phyloP scores from a whole-genome alignment of 2,113 vertebrate genomes.

The Typhlomys cinereus region DNA sequence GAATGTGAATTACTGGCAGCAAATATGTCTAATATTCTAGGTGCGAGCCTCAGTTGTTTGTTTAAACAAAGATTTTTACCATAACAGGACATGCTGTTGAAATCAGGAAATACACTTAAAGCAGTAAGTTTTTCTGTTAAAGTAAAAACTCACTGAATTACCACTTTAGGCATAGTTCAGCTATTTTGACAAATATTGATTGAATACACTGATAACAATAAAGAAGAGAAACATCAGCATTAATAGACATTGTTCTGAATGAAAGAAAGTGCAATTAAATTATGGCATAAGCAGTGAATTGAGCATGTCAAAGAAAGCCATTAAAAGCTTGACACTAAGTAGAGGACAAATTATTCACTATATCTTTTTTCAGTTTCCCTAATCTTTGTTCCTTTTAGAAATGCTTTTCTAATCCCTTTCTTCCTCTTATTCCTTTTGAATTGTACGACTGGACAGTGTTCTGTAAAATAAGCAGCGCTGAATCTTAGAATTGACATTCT shows the following conservation, averaged over 20 bases:
- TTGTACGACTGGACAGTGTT: not conserved
- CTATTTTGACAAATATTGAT: slow-evolving; percentile 9
- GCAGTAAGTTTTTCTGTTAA: not conserved
- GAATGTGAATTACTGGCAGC: not conserved
- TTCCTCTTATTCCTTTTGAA: not conserved
- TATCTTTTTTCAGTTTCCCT: not conserved
- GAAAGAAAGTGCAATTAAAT: not conserved
- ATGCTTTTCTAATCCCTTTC: not conserved
- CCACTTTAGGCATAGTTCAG: not conserved
- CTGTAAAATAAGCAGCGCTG: not conserved
- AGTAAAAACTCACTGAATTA: not conserved
- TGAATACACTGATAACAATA: not conserved
- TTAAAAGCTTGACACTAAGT: not conserved
- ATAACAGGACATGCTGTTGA: not conserved
- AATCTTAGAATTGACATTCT: not conserved
- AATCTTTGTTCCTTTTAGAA: not conserved
- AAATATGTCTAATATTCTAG: not conserved
- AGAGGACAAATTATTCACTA: not conserved
- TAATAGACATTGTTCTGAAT: not conserved
- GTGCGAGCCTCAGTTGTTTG: not conserved
- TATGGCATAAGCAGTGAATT: not conserved
- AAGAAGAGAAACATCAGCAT: not conserved
- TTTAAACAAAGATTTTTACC: not conserved
- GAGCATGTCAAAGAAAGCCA: not conserved
- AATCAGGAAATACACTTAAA: not conserved